Evolutionary conservation across 2,113 vertebrate species (phyloP), one percentile per base, ranked within the genome.

Genomic region (Phrynosoma platyrhinos): DNA sequence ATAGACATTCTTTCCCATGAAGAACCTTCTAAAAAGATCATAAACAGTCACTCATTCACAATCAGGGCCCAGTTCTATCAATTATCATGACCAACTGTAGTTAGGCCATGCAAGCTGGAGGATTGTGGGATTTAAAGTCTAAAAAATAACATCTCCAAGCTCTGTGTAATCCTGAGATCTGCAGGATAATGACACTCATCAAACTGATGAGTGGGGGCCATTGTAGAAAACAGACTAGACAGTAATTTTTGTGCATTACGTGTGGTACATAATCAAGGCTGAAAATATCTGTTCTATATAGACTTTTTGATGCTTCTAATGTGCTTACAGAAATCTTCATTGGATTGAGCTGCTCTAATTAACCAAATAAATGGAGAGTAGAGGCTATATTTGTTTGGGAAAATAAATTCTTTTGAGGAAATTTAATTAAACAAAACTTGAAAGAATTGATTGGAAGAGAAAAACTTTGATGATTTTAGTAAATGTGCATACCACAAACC

Each of bases 351-450:
- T 85, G 55, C 55, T 85, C 75, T 82, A 84, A 90, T 91, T 87
- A 90, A 72, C 30, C 53, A 83, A 79, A 88, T 20, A 72, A 84
- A 83, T 6, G 82, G 74, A 90, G 74, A 85, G 32, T 47, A 66
- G 89, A 88, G 40, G 79, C 69, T 87, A 18, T 23, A 4, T 90
- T 88, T 55, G 81, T 71, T 85, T 78, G 27, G 79, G 20, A 74
- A 89, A 77, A 58, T 0, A 0, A 2, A 20, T 90, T 90, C 23
- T 82, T 77, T 66, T 42, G 74, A 20, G 82, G 27, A 79, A 92
- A 92, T 36, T 66, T n/a, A 81, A 84, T 87, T 88, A 76, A 89
- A 72, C 64, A 79, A 82, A 90, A 25, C 16, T 55, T 78, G n/a
- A 82, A 90, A 93, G 87, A 88, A 20, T 62, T 27, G 0, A 7